These are phyloP conservation scores for Thaleichthys pacificus DNA, from an alignment of 2,797 vertebrate genomes.

Conservation along the genomic window DNA sequence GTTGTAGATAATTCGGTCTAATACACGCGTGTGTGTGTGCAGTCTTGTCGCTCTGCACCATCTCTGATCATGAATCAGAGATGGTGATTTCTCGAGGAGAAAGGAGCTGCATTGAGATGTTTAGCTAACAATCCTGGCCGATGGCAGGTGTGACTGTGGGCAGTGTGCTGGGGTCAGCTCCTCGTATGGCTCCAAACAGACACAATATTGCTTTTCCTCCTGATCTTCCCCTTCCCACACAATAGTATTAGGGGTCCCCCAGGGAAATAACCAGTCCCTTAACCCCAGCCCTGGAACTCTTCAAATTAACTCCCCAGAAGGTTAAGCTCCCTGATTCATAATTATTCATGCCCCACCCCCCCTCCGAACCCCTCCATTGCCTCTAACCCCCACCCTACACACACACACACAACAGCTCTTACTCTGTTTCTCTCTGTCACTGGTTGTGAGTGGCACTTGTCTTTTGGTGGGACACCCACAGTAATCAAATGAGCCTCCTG, in stretches of 20 bases:
- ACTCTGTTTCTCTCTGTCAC: too few relatives aligned
- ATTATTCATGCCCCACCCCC: constrained; percentile 74
- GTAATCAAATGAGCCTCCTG: constrained; percentile 84
- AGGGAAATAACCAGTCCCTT: constrained; percentile 82
- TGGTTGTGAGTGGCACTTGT: neutral
- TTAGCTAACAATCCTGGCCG: constrained; percentile 82
- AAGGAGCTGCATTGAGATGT: constrained; percentile 80
- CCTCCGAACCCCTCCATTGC: neutral
- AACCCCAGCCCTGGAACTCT: constrained; percentile 73
- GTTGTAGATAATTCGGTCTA: too few relatives aligned
- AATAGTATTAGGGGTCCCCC: constrained; percentile 80
- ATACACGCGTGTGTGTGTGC: neutral
- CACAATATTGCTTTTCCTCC: constrained; percentile 79
- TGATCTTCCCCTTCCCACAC: constrained; percentile 84
- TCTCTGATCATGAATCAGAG: constrained; percentile 63
- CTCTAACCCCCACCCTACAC: too few relatives aligned
- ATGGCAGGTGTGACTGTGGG: constrained; percentile 80
- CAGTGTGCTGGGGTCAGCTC: constrained; percentile 71
- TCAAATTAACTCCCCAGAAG: constrained; percentile 85
- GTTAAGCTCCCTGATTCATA: constrained; percentile 82
- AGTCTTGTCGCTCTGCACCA: constrained; percentile 58
- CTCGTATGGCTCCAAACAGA: constrained; percentile 82
- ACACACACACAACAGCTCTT: too few relatives aligned
- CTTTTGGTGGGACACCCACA: constrained; percentile 68
- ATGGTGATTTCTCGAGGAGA: constrained; percentile 45